Evolutionary conservation across 2,113 vertebrate species (phyloP), one percentile per base, ranked within the genome.

Genomic region (Neomonachus schauinslandi): DNA sequence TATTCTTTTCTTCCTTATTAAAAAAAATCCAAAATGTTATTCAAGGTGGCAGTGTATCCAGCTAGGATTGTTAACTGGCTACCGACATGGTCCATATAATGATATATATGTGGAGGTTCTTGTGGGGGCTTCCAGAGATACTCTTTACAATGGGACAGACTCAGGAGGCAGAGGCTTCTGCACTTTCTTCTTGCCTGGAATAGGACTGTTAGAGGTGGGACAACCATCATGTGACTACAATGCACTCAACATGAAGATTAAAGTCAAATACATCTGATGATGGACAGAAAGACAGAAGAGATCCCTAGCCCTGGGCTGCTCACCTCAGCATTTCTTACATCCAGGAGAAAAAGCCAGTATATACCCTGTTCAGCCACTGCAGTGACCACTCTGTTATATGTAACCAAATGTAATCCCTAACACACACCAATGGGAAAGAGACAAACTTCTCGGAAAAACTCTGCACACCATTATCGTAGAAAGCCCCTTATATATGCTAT

Each of bases 1-100:
- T 65, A 89, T 80, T 97, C 42, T 89, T 89, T 95, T 93, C 65
- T 59, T 79, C 39, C 16, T 82, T 91, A 92, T 59, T 86, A 74
- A 55, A 95, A 95, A 88, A 26, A 80, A 95, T 31, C 21, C 28
- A 76, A 86, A 95, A 82, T 71, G 91, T 83, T 46, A 53, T 11
- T 77, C 42, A 57, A 82, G 33, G 67, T 22, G 5, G 72, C 18
- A 92, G 61, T 53, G 57, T 71, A n/a, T 31, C 65, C 36, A 65
- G n/a, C 28, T 86, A 83, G 9, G 46, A 89, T 69, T 67, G 89
- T n/a, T 65, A 77, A 77, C 0, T 79, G 24, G 67, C 51, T 87
- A 79, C 72, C 24, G 24, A 49, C 8, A 61, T 5, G 46, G 33
- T 36, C 76, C 59, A 33, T 28, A 53, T 79, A 89, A 46, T 1